Percentiles rank a stretch among this genome's conserved stretches.
These are phyloP conservation scores for Orthonychiurus folsomi DNA, from an alignment of 2,888 invertebrate species.

Conservation along the genomic window DNA sequence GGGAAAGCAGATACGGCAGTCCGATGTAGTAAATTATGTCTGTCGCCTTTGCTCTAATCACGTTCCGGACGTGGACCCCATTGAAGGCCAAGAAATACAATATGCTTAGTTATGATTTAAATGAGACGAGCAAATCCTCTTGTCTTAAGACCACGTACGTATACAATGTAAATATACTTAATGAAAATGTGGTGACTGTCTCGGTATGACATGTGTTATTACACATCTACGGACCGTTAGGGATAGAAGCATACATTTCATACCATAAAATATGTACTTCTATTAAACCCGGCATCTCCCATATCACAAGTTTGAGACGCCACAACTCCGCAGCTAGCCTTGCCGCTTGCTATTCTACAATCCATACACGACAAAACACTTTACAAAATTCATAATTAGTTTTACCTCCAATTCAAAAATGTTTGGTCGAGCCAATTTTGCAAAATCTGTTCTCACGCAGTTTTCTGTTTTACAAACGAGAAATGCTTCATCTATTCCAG, in stretches of 20 bases:
- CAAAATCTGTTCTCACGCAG: neutral
- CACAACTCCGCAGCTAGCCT: too few relatives aligned
- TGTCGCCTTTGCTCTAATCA: too few relatives aligned
- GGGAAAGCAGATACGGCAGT: too few relatives aligned
- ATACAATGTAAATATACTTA: neutral
- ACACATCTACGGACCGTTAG: neutral
- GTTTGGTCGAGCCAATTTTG: neutral
- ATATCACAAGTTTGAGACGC: too few relatives aligned
- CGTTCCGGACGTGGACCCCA: neutral
- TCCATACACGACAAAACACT: neutral
- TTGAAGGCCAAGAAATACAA: too few relatives aligned
- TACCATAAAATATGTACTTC: too few relatives aligned
- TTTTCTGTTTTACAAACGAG: neutral
- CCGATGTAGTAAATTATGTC: too few relatives aligned
- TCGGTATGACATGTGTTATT: neutral
- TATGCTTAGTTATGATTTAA: too few relatives aligned
- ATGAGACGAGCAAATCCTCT: too few relatives aligned
- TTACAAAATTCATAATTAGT: neutral
- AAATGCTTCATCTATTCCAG: constrained; percentile 13
- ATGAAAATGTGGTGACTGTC: neutral
- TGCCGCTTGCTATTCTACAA: too few relatives aligned
- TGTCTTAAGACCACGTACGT: neutral
- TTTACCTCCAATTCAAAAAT: too few relatives aligned
- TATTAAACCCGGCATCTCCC: too few relatives aligned
- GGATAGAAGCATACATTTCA: neutral